A percentile compares a stretch with the other conserved stretches of the same genome.
Evolutionary conservation across 1,140 invertebrate genomes (phyloP).

Genomic region (Eumaeus atala): DNA sequence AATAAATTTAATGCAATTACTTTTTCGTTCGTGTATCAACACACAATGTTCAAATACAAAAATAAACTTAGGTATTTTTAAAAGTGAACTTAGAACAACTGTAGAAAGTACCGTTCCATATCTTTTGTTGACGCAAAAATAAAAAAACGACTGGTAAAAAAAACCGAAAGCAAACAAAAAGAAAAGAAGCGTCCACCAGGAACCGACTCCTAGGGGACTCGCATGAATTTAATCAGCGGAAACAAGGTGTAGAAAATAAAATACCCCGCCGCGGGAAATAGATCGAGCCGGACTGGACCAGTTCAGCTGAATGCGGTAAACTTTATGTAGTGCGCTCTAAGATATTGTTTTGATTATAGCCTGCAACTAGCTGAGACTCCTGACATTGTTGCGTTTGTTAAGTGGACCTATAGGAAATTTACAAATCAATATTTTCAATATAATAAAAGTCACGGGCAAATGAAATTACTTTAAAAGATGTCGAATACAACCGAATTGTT

Average conservation of each 20-base stretch:
- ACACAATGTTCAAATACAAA: too few relatives aligned
- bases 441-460: too few relatives aligned
- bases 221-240: constrained; percentile 36
- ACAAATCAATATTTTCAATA: too few relatives aligned
- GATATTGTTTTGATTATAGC: neutral
- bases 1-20: too few relatives aligned
- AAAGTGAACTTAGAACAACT: too few relatives aligned
- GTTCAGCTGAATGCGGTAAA: constrained; percentile 26
- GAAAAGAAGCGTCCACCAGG: constrained; percentile 16
- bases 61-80: too few relatives aligned
- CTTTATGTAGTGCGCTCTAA: constrained; percentile 15
- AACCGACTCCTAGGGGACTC: constrained; percentile 23
- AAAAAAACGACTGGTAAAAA: constrained; percentile 18
- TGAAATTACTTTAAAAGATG: too few relatives aligned
- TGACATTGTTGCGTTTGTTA: too few relatives aligned
- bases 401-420: too few relatives aligned
- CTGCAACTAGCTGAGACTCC: too few relatives aligned
- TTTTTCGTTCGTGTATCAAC: too few relatives aligned
- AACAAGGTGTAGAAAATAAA: constrained; percentile 38
- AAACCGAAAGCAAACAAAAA: constrained; percentile 13
- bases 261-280: constrained; percentile 27
- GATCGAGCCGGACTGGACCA: constrained; percentile 28
- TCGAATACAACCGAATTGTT: too few relatives aligned
- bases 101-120: neutral
- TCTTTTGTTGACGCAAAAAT: constrained; percentile 7